A percentile compares a stretch with the other conserved stretches of the same genome.
Evolutionary conservation across 2,113 vertebrate genomes (phyloP).

Genomic region (Antechinus flavipes): DNA sequence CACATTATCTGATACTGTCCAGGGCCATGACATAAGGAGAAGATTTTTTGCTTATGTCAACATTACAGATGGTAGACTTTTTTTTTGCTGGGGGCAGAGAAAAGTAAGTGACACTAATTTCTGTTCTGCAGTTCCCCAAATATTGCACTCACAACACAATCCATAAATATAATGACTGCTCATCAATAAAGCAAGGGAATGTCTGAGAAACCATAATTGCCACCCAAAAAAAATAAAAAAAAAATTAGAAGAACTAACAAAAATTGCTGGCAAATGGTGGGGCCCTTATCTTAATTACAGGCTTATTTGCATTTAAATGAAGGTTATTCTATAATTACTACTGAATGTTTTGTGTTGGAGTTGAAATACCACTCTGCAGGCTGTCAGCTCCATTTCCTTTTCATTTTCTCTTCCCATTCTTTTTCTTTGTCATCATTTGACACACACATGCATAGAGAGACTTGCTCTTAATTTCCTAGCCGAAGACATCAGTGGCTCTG

Average conservation of each 20-base stretch:
- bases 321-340: slow-evolving; percentile 90
- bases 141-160: slow-evolving; percentile 69
- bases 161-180: slow-evolving; percentile 71
- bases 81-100: slow-evolving; percentile 70
- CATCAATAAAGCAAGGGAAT: slow-evolving; percentile 78
- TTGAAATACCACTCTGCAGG: slow-evolving; percentile 88
- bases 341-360: slow-evolving; percentile 87
- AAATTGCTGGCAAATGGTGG: slow-evolving; percentile 85
- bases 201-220: slow-evolving; percentile 81
- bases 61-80: slow-evolving; percentile 56
- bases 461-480: slow-evolving; percentile 57
- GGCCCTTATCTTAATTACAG: slow-evolving; percentile 91
- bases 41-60: slow-evolving; percentile 77
- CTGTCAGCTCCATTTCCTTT: slow-evolving; percentile 87
- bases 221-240: slow-evolving; percentile 62
- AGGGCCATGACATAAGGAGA: slow-evolving; percentile 48
- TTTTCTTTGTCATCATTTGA: slow-evolving; percentile 84
- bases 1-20: slow-evolving; percentile 15
- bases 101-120: slow-evolving; percentile 65
- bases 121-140: slow-evolving; percentile 60
- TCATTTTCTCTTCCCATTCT: slow-evolving; percentile 85
- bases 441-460: slow-evolving; percentile 63
- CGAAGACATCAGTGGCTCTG: slow-evolving; percentile 42
- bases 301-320: slow-evolving; percentile 92
- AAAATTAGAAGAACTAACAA: slow-evolving; percentile 78